A percentile compares a stretch with the other conserved stretches of the same genome.
Conservation (phyloP, 1,140 invertebrate genomes). For the Orchesella cincta region DNA sequence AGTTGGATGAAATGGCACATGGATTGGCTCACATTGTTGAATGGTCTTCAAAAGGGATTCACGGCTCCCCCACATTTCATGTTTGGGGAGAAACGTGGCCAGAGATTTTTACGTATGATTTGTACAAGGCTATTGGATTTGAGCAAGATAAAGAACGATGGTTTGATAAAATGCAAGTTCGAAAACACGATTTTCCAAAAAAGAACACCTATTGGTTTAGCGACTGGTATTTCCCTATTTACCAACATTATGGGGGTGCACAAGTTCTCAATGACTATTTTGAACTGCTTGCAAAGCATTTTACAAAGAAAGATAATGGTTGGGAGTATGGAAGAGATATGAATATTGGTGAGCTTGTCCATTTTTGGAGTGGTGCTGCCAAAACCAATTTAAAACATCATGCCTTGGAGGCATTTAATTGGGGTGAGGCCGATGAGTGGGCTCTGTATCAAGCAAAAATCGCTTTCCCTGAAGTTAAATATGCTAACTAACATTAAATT, state of each 20-base stretch:
- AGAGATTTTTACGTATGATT: slow-evolving; percentile 50
- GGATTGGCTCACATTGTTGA: slow-evolving; percentile 49
- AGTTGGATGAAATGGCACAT: slow-evolving; percentile 43
- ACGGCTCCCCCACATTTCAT: slow-evolving; percentile 42
- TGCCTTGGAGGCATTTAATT: slow-evolving; percentile 5
- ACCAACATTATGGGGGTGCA: not conserved
- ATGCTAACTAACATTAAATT: not conserved
- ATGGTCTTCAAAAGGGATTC: slow-evolving; percentile 29
- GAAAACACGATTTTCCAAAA: slow-evolving; percentile 40
- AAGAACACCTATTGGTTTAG: slow-evolving; percentile 38
- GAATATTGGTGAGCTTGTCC: slow-evolving; percentile 48
- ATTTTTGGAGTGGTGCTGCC: slow-evolving; percentile 49
- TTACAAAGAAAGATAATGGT: slow-evolving; percentile 28
- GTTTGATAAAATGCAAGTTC: slow-evolving; percentile 32
- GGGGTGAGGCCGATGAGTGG: not conserved
- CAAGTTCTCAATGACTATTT: not conserved
- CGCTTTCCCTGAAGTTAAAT: not conserved
- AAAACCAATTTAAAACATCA: slow-evolving; percentile 1
- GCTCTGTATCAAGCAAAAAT: not conserved
- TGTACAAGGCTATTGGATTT: slow-evolving; percentile 38
- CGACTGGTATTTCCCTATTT: slow-evolving; percentile 20
- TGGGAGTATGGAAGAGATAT: slow-evolving; percentile 38
- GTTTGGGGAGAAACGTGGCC: slow-evolving; percentile 49
- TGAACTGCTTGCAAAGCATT: not conserved
- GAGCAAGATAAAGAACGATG: slow-evolving; percentile 34